Base-by-base conservation (phyloP, 2,888 invertebrate genomes). In the Drosophila merina region DNA sequence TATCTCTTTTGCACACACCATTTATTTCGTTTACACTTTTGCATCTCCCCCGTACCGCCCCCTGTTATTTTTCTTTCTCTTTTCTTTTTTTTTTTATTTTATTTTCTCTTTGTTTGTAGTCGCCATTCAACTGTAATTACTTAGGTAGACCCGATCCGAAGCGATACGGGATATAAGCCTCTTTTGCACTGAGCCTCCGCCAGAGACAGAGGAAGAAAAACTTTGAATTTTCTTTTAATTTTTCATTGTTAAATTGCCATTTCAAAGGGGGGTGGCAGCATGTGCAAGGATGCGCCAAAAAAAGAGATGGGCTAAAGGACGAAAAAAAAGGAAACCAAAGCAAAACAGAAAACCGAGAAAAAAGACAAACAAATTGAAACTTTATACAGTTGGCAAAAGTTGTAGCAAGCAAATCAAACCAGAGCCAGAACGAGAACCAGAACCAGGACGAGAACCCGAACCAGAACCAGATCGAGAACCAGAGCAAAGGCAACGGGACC, bases 211-310 rank as follows among this genome's bases (percentile, higher is more conserved):
- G 72, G 45, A 51, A 49, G 48, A 76, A 68, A 72, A 77, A 77
- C 82, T 81, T 85, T 71, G 76, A 78, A 81, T 87, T 82, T 81
- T 81, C 87, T 78, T 87, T 85, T 87, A 87, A 82, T 87, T 87
- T 85, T 82, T 87, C 87, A 85, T 87, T 87, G 85, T 81, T 87
- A 87, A 82, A 82, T 85, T 81, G 82, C 87, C 87, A 84, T 82
- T 87, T 81, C 50, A 42, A 9, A 42, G 14, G 12, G 33, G 73
- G 30, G 57, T 5, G 14, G 47, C 44, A 31, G 64, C 52, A 33
- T 58, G 38, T 62, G 30, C 70, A 78, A 57, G 79, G 60, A 85
- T 82, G 57, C 66, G 82, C 79, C 73, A 63, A 26, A 54, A 40
- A 33, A 33, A 33, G 33, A 3, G n/a, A 4, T 10, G 4, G 20